These are phyloP conservation scores for Catocala fraxini DNA, from an alignment of 2,888 invertebrate species.

Conservation along the genomic window DNA sequence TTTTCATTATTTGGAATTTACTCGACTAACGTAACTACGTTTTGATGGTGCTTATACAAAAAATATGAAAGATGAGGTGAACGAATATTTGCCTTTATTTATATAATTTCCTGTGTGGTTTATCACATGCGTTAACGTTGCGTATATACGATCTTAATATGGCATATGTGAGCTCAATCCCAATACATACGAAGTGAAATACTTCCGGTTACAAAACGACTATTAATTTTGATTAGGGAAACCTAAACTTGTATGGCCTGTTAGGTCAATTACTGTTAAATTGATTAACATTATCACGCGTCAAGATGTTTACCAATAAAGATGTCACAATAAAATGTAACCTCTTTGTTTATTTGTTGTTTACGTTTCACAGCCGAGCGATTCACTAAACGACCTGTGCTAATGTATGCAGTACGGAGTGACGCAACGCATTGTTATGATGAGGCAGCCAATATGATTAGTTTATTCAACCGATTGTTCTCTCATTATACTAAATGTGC, in stretches of 20 bases:
- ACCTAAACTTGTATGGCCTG: conserved; percentile 29
- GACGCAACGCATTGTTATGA: conserved; percentile 59
- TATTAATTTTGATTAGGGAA: conserved; percentile 29
- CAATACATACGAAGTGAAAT: conserved; percentile 2
- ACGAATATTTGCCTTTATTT: neutral
- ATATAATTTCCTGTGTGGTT: neutral
- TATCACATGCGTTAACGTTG: conserved; percentile 3
- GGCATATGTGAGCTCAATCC: conserved; percentile 3
- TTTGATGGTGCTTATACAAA: neutral
- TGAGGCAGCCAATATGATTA: conserved; percentile 48
- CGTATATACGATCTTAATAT: conserved; percentile 10
- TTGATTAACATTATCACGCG: conserved; percentile 42
- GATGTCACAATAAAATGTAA: conserved; percentile 33
- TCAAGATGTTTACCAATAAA: conserved; percentile 26
- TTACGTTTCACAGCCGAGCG: conserved; percentile 4
- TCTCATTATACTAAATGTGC: conserved; percentile 37
- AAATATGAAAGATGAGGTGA: neutral
- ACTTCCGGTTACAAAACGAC: conserved; percentile 17
- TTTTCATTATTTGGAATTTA: too few relatives aligned
- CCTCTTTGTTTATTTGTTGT: too few relatives aligned
- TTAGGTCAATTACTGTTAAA: conserved; percentile 49
- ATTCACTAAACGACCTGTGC: conserved; percentile 40
- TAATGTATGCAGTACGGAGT: conserved; percentile 47
- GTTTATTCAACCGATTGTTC: conserved; percentile 40
- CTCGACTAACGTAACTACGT: too few relatives aligned